Evolutionary conservation across 2,888 invertebrate genomes (phyloP).

Genomic region (Drosophila kuntzei): DNA sequence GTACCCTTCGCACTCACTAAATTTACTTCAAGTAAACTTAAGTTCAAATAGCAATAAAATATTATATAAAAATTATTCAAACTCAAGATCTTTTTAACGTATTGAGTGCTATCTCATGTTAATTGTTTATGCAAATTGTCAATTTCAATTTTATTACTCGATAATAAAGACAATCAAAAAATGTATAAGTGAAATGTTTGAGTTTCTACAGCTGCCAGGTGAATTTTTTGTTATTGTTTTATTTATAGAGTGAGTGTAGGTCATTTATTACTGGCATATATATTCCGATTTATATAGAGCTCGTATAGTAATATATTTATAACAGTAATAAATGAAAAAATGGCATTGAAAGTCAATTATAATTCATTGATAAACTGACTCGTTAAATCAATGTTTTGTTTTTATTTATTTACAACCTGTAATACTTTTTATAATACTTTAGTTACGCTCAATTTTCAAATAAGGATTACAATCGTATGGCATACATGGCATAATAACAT

Average conservation of each 20-base stretch:
- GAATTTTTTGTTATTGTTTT: constrained; percentile 5
- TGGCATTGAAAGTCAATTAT: background rate
- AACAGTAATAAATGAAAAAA: background rate
- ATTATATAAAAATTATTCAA: constrained; percentile 15
- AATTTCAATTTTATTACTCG: constrained; percentile 4
- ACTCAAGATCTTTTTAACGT: constrained; percentile 13
- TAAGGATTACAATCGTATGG: too few relatives aligned
- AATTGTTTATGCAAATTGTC: constrained; percentile 40
- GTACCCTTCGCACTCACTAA: background rate
- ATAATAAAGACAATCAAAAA: background rate
- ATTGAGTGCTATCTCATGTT: constrained; percentile 23
- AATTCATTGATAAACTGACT: background rate
- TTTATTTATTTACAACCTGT: too few relatives aligned
- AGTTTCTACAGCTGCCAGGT: constrained; percentile 27
- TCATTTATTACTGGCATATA: background rate
- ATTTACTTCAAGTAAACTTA: background rate
- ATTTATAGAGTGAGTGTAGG: background rate
- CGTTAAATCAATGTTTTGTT: background rate
- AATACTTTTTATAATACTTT: too few relatives aligned
- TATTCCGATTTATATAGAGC: background rate
- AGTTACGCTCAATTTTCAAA: too few relatives aligned
- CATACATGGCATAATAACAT: too few relatives aligned
- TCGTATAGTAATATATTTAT: background rate
- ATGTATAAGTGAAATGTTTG: background rate
- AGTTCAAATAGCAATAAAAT: constrained; percentile 14